Conservation (phyloP, 2,888 invertebrate genomes). For the Morpho achilles region DNA sequence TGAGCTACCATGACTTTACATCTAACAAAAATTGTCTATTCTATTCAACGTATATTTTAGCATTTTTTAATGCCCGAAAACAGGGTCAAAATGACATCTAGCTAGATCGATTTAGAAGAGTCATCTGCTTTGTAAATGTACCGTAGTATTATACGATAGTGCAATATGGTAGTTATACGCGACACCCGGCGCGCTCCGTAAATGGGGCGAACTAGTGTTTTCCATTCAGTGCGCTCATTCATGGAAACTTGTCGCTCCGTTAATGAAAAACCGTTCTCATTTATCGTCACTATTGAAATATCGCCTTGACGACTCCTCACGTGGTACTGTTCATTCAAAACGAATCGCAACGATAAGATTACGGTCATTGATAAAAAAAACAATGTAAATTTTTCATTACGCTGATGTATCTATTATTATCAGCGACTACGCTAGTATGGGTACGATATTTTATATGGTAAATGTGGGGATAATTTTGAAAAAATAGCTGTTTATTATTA, state of each 20-base stretch:
- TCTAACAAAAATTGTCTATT: no score
- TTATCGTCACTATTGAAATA: constrained; percentile 56
- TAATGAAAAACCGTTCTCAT: constrained; percentile 69
- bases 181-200: constrained; percentile 36
- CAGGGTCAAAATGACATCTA: no score
- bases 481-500: no score
- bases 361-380: constrained; percentile 4
- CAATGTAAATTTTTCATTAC: not conserved
- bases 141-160: constrained; percentile 35
- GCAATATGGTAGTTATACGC: constrained; percentile 19
- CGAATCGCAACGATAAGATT: constrained; percentile 35
- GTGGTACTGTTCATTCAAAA: constrained; percentile 58
- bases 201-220: constrained; percentile 66
- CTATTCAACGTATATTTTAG: no score
- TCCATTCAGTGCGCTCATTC: constrained; percentile 70
- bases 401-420: not conserved
- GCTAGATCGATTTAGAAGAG: no score
- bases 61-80: no score
- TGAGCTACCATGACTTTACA: no score
- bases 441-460: no score
- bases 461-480: no score
- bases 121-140: no score
- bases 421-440: no score
- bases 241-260: constrained; percentile 71
- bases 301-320: constrained; percentile 42